Evolutionary conservation across 2,113 vertebrate species (phyloP).

Genomic region (Halcyon malimbica): DNA sequence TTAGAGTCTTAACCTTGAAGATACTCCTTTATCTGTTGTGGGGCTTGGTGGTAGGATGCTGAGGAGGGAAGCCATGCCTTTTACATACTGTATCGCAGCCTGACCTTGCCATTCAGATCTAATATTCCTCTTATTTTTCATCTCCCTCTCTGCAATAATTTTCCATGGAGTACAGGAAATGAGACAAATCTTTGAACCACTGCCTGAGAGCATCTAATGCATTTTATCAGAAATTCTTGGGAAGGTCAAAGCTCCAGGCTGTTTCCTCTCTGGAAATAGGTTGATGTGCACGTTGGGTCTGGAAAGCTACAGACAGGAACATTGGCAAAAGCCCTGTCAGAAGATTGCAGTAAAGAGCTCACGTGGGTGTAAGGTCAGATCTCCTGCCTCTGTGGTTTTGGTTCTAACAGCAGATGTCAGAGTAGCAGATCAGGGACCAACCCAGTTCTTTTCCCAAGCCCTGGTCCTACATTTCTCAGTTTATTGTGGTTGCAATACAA

Average conservation of each 20-base stretch:
- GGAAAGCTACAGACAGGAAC: neutral
- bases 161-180: neutral
- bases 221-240: neutral
- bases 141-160: neutral
- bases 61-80: neutral
- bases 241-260: neutral
- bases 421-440: neutral
- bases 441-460: neutral
- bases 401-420: neutral
- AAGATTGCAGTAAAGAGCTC: neutral
- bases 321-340: neutral
- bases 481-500: neutral
- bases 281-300: fast-evolving
- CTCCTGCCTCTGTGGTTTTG: neutral
- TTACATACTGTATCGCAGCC: neutral
- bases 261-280: neutral
- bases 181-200: neutral
- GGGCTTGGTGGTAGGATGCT: neutral
- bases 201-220: neutral
- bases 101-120: neutral
- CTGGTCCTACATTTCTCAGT: neutral
- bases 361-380: fast-evolving
- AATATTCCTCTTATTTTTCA: neutral
- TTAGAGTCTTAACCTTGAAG: neutral
- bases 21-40: neutral